A percentile compares a stretch with the other conserved stretches of the same genome.
phyloP scores from a whole-genome alignment of 2,113 vertebrate species.

The Danionella cerebrum region DNA sequence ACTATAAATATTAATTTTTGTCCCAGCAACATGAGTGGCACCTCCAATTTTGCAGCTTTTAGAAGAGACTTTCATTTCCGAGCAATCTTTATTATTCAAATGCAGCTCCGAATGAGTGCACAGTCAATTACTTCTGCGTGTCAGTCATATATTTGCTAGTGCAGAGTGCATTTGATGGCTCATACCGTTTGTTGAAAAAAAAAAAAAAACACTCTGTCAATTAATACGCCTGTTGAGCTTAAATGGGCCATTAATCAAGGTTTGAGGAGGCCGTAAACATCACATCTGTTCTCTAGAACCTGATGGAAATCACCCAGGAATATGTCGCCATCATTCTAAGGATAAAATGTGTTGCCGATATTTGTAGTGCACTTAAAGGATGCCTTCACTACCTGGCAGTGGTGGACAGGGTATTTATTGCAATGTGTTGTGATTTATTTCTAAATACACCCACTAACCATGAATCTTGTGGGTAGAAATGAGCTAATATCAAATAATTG shows the following conservation, averaged over 20 bases:
- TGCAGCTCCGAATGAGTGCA: not conserved
- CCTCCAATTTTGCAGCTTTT: not conserved
- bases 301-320: not conserved
- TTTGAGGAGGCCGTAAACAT: not conserved
- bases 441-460: too few relatives aligned
- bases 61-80: not conserved
- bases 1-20: too few relatives aligned
- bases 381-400: not conserved
- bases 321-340: not conserved
- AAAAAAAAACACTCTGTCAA: constrained; percentile 14
- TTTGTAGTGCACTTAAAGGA: constrained; percentile 2
- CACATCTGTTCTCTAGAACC: not conserved
- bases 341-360: not conserved
- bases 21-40: not conserved
- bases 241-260: constrained; percentile 33
- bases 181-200: constrained; percentile 35
- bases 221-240: constrained; percentile 9
- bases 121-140: not conserved
- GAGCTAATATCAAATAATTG: too few relatives aligned
- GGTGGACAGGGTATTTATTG: not conserved
- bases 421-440: not conserved
- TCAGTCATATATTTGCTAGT: not conserved
- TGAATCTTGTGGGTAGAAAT: too few relatives aligned
- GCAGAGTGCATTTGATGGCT: constrained; percentile 5
- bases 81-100: not conserved